Base-by-base conservation (phyloP, 2,113 vertebrate species). In the Rostratula benghalensis region DNA sequence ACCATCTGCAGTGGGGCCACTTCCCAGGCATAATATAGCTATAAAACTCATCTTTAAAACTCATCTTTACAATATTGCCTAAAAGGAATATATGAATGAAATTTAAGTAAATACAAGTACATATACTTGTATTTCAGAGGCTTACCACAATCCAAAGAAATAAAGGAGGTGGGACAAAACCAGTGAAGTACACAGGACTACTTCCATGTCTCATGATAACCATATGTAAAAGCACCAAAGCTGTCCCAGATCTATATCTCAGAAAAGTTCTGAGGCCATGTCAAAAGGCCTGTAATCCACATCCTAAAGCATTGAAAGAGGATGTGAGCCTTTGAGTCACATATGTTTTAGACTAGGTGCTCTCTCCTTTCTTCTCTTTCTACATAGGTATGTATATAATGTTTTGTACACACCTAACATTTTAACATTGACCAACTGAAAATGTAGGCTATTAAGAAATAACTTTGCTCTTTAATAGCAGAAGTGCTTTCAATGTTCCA, bases 331-430 rank as follows among this genome's bases (percentile, higher is more conserved):
- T 91, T 77, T 12, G 13, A 81, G 15, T 39, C 75, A 61, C 0
- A 1, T 3, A 22, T 0, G 0, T 43, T 91, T 74, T 43, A 48
- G 22, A 27, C 59, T 1, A 59, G 61, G 4, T 1, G 1, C 5
- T 68, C 39, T 37, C 23, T 23, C 7, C 35, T 46, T 35, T 77
- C 7, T 11, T 53, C 0, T 57, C 24, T 64, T 54, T 37, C 57
- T 48, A 6, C 9, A 14, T 3, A 50, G 25, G 16, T 50, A 33
- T 11, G 12, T 13, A 20, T 35, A 53, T 16, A 12, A 33, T 14
- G 17, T 18, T 74, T 78, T 45, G 10, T 51, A 53, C 10, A 7
- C 24, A 7, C 10, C 37, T 84, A 56, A 61, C 46, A n/a, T 41
- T 45, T 67, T 68, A 31, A 14, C 45, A 39, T 3, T 9, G 57